phyloP scores from a whole-genome alignment of 2,113 vertebrate species.

The Malurus elegans region DNA sequence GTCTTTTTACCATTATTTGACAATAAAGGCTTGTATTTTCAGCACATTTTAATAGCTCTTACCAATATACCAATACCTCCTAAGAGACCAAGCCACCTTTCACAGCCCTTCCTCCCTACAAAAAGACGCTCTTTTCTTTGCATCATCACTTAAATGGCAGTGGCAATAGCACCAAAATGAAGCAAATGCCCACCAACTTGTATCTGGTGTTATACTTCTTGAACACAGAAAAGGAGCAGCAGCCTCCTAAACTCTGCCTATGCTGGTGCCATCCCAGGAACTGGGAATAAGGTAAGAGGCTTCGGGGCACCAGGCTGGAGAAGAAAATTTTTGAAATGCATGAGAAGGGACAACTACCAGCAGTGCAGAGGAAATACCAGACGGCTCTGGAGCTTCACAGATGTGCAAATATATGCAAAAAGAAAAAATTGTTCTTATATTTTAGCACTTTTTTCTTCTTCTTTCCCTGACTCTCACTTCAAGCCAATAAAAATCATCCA shows the following conservation, averaged over 20 bases:
- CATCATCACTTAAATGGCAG: background rate
- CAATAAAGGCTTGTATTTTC: background rate
- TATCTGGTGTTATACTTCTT: background rate
- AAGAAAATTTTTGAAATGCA: background rate
- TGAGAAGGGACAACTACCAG: background rate
- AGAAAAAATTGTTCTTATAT: background rate
- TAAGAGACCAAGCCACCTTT: background rate
- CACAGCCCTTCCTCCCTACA: background rate
- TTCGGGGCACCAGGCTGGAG: background rate
- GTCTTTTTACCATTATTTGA: background rate
- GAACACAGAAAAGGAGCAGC: background rate
- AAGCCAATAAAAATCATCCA: background rate
- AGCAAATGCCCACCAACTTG: background rate
- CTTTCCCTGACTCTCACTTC: background rate
- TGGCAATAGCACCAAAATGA: background rate
- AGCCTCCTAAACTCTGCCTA: background rate
- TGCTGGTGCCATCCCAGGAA: background rate
- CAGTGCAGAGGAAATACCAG: background rate
- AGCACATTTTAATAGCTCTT: background rate
- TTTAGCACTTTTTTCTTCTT: background rate
- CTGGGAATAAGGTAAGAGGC: background rate
- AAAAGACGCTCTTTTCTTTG: background rate
- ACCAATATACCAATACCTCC: background rate
- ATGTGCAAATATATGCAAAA: background rate
- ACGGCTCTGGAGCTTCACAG: background rate